A percentile compares a stretch with the other conserved stretches of the same genome.
phyloP scores from a whole-genome alignment of 37 sponge, comb jelly and placozoan species.

The Halisarca cf. caerulea region DNA sequence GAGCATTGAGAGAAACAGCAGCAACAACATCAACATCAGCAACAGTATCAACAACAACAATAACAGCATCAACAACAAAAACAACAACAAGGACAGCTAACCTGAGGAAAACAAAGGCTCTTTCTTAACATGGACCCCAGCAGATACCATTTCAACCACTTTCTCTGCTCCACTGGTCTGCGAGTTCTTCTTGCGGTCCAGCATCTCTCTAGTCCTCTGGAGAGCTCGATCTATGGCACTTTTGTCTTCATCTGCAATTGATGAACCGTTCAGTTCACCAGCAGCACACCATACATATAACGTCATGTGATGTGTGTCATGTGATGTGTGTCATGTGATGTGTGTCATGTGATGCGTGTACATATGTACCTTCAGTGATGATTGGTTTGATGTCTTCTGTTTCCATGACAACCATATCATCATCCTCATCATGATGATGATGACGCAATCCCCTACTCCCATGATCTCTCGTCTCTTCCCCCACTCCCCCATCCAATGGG shows the following conservation, averaged over 20 bases:
- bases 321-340: not conserved
- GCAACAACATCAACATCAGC: too few relatives aligned
- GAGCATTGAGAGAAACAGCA: not conserved
- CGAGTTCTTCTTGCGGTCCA: not conserved
- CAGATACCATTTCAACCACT: conserved; percentile 44
- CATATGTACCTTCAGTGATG: not conserved
- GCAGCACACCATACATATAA: not conserved
- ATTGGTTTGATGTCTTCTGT: not conserved
- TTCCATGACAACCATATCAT: not conserved
- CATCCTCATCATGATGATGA: not conserved
- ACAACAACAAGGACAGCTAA: too few relatives aligned
- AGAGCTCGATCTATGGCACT: conserved; percentile 46
- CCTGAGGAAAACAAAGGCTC: too few relatives aligned
- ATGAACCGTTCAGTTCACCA: too few relatives aligned
- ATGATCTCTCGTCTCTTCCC: conserved; percentile 8
- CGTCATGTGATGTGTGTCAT: not conserved
- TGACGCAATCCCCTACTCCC: not conserved
- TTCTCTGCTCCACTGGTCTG: conserved; percentile 43
- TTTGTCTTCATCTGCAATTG: conserved; percentile 43
- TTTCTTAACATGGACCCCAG: too few relatives aligned
- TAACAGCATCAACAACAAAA: too few relatives aligned
- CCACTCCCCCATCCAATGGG: not conserved
- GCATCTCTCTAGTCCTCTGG: conserved; percentile 51
- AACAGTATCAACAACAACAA: too few relatives aligned
- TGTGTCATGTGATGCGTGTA: not conserved